Conservation (phyloP, 1,140 invertebrate species). For the Oryzaephilus surinamensis region DNA sequence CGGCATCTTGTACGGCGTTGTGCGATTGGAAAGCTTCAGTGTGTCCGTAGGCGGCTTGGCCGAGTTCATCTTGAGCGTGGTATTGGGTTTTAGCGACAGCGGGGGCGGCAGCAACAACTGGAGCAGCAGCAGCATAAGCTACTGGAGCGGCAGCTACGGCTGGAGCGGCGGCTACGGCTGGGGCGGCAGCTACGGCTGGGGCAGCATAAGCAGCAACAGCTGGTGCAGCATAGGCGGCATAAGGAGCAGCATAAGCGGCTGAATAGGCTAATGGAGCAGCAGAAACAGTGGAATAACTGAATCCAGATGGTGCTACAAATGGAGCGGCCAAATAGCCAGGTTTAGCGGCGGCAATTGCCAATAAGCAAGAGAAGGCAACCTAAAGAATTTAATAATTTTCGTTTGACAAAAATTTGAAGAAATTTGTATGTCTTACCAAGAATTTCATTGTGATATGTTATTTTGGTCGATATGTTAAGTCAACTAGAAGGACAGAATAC, state of each 20-base stretch:
- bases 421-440: slow-evolving; percentile 17
- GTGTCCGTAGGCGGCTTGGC: slow-evolving; percentile 45
- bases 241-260: slow-evolving; percentile 29
- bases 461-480: slow-evolving; percentile 9
- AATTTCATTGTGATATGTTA: slow-evolving; percentile 23
- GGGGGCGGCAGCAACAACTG: slow-evolving; percentile 35
- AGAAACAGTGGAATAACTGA: slow-evolving; percentile 24
- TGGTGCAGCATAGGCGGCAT: too few species aligned
- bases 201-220: too few species aligned
- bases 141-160: slow-evolving; percentile 24
- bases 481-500: too few species aligned
- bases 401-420: slow-evolving; percentile 2
- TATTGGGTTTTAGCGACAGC: slow-evolving; percentile 41
- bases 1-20: slow-evolving; percentile 41
- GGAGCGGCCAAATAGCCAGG: too few species aligned
- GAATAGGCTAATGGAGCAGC: slow-evolving; percentile 28
- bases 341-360: slow-evolving; percentile 14
- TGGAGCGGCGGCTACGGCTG: too few species aligned
- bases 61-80: slow-evolving; percentile 46
- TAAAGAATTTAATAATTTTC: too few species aligned
- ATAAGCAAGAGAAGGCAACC: slow-evolving; percentile 24
- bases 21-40: slow-evolving; percentile 43
- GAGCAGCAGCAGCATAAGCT: slow-evolving; percentile 35
- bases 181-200: too few species aligned
- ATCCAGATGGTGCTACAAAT: too few species aligned